Evolutionary conservation across 2,113 vertebrate species (phyloP), one percentile per base, ranked within the genome.

Genomic region (Todiramphus chloris): DNA sequence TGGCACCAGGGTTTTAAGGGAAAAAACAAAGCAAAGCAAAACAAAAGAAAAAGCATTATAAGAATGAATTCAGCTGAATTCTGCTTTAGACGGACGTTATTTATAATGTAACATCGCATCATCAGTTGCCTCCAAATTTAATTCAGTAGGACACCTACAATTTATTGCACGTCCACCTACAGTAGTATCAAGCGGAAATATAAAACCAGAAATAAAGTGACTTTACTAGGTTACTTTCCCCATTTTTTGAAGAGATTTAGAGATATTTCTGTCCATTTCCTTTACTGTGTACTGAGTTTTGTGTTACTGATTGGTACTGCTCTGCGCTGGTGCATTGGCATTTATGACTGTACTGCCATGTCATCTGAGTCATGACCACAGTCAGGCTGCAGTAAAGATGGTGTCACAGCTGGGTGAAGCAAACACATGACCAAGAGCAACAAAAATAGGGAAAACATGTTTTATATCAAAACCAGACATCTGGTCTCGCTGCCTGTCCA

Each of bases 401-500:
- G 28, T 87, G 73, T 58, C 78, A 85, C 66, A 63, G 62, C 50
- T 0, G 41, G 62, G 23, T 80, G 79, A 95, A 64, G 8, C 4
- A 15, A 92, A 30, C 70, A 50, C 30, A 24, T 56, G 7, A 83
- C 23, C 5, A 41, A 27, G 35, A 93, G 66, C 1, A 39, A 79
- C 60, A 92, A 86, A 94, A 94, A 72, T 5, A 82, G 63, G 55
- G 83, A 81, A 95, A 90, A 87, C 53, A 82, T 92, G 77, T 66
- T 95, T 94, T 90, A 44, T 79, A 87, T 82, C 87, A 94, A 95
- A 94, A 35, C 24, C 59, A 95, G 59, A 39, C 60, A 62, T 83
- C 77, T 88, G 89, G 91, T 83, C 86, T 82, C 69, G 39, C 44
- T 89, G 93, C 74, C 94, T 94, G 87, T 81, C 92, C 94, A 76